Conservation (phyloP, 2,888 invertebrate genomes). For the Seira musarum region DNA sequence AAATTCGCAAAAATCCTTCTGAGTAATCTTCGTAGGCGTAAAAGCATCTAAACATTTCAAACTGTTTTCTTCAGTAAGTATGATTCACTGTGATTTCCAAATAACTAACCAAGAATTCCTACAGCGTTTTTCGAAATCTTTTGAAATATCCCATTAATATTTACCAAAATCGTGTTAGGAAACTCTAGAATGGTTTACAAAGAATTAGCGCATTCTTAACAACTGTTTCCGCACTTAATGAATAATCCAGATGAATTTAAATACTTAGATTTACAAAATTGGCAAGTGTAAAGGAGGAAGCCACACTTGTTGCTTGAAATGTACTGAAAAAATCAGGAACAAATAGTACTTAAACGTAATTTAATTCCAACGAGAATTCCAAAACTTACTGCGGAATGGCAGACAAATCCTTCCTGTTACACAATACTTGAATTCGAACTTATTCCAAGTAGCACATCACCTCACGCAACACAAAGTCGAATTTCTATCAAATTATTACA, state of each 20-base stretch:
- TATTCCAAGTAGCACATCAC: background rate
- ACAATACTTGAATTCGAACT: background rate
- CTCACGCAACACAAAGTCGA: background rate
- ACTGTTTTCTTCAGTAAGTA: background rate
- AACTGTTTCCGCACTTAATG: constrained; percentile 1
- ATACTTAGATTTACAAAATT: background rate
- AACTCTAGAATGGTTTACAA: background rate
- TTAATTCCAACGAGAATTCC: background rate
- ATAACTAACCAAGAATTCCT: background rate
- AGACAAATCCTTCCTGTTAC: background rate
- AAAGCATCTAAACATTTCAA: background rate
- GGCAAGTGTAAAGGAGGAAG: background rate
- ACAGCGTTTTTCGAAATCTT: background rate
- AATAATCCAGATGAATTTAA: constrained; percentile 4
- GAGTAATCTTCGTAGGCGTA: background rate
- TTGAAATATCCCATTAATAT: background rate
- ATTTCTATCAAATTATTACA: background rate
- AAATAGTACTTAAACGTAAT: too few relatives aligned
- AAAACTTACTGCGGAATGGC: constrained; percentile 1
- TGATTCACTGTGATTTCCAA: constrained; percentile 44
- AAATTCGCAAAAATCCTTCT: background rate
- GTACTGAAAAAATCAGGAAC: background rate
- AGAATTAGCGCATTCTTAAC: background rate
- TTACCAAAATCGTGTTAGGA: background rate
- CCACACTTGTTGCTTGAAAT: background rate